These are phyloP conservation scores for Encarsia formosa DNA, from an alignment of 2,888 invertebrate genomes.

Conservation along the genomic window DNA sequence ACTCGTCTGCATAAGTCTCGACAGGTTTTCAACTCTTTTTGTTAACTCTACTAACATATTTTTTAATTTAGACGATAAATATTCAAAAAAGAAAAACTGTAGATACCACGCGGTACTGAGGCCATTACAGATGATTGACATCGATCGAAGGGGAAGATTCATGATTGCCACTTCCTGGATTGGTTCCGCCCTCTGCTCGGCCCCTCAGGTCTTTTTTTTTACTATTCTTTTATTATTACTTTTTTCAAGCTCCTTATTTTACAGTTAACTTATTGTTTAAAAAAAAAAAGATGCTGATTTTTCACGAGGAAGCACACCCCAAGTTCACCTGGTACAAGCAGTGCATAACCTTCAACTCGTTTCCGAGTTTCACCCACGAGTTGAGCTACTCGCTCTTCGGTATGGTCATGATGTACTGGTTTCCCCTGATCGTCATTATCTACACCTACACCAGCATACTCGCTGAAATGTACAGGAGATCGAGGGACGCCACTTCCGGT, in stretches of 20 bases:
- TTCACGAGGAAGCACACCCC: slow-evolving; percentile 83
- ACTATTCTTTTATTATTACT: no score
- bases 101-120: slow-evolving; percentile 84
- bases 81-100: no score
- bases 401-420: slow-evolving; percentile 81
- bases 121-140: slow-evolving; percentile 70
- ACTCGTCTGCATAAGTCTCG: slow-evolving; percentile 83
- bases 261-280: no score
- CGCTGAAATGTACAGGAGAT: slow-evolving; percentile 74
- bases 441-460: slow-evolving; percentile 87
- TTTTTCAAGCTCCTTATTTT: no score
- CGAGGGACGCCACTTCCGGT: slow-evolving; percentile 61
- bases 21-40: slow-evolving; percentile 61
- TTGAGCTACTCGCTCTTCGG: slow-evolving; percentile 77
- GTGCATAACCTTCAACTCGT: slow-evolving; percentile 83
- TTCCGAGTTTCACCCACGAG: slow-evolving; percentile 69
- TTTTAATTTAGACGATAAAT: no score
- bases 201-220: slow-evolving; percentile 69
- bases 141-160: slow-evolving; percentile 70
- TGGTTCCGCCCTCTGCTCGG: slow-evolving; percentile 72
- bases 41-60: not conserved
- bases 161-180: slow-evolving; percentile 81
- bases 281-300: slow-evolving; percentile 79
- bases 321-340: slow-evolving; percentile 80
- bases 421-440: slow-evolving; percentile 80